A percentile compares a stretch with the other conserved stretches of the same genome.
These are phyloP conservation scores for Hystrix brachyura DNA, from an alignment of 2,113 vertebrate genomes.

Conservation along the genomic window DNA sequence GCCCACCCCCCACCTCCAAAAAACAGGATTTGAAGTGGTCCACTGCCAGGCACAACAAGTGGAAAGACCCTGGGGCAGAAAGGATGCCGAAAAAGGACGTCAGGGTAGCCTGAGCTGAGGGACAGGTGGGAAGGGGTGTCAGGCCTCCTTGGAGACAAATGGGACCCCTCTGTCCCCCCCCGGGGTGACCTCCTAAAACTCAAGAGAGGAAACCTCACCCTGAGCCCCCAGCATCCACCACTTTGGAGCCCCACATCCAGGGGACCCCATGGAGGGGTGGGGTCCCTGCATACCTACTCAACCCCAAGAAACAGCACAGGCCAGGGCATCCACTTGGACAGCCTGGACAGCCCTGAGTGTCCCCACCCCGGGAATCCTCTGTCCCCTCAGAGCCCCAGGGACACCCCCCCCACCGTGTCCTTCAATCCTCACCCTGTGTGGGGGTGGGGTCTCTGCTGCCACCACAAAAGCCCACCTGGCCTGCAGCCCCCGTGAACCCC, in stretches of 20 bases:
- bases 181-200: background rate
- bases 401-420: too few relatives aligned
- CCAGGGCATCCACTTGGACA: background rate
- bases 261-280: background rate
- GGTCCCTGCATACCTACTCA: background rate
- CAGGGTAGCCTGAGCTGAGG: background rate
- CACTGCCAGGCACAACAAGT: background rate
- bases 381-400: background rate
- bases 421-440: background rate
- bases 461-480: too few relatives aligned
- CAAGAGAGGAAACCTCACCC: background rate
- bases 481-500: background rate
- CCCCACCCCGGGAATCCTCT: background rate
- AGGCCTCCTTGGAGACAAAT: background rate
- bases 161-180: background rate
- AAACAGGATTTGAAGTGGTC: background rate
- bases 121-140: background rate
- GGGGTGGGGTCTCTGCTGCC: background rate
- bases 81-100: background rate
- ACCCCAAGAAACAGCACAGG: background rate
- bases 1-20: background rate
- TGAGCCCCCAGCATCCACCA: background rate
- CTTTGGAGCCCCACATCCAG: background rate
- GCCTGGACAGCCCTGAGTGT: background rate
- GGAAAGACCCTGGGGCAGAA: background rate